Conservation (phyloP, 2,797 vertebrate species). For the Mergus octosetaceus region DNA sequence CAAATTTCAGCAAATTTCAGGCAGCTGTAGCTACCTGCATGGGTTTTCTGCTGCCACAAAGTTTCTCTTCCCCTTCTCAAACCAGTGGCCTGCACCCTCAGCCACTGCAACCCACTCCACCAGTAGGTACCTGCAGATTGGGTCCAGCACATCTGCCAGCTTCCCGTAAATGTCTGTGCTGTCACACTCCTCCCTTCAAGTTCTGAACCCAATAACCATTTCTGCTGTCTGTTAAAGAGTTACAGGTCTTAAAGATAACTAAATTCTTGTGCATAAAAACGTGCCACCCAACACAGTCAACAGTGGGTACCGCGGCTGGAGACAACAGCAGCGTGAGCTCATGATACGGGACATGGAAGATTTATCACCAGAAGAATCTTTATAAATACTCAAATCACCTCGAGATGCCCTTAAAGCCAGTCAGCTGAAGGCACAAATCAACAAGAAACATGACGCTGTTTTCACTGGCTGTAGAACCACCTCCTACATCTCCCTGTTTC, state of each 20-base stretch:
- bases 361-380: neutral
- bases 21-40: neutral
- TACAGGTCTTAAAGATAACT: neutral
- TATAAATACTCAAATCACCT: neutral
- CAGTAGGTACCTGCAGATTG: neutral
- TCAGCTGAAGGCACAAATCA: neutral
- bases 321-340: neutral
- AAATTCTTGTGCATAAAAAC: neutral
- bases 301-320: neutral
- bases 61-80: neutral
- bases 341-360: neutral
- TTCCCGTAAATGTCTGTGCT: neutral
- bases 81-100: neutral
- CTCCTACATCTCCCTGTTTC: neutral
- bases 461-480: neutral
- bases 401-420: neutral
- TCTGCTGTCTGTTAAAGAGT: neutral
- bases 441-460: accelerated
- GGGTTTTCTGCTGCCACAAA: neutral
- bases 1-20: neutral
- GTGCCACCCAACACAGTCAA: neutral
- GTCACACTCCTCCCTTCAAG: neutral
- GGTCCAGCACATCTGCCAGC: neutral
- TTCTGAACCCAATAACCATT: neutral
- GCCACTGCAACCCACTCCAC: neutral